Evolutionary conservation across 2,888 invertebrate genomes (phyloP).

Genomic region (Noctua fimbriata): DNA sequence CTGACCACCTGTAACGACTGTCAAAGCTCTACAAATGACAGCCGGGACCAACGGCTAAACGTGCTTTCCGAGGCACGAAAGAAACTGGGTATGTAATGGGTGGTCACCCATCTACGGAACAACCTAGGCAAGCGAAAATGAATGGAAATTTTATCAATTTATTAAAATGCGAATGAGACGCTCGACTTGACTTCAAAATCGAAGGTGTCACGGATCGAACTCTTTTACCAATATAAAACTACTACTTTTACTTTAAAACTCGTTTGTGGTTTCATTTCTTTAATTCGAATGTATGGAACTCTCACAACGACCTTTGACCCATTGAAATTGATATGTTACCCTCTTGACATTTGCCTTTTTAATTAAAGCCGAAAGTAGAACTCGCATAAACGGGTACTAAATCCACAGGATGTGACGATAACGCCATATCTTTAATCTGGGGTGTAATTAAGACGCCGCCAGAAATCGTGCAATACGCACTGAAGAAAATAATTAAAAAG

Average conservation of each 20-base stretch:
- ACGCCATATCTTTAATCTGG: slow-evolving; percentile 36
- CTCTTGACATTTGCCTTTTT: slow-evolving; percentile 35
- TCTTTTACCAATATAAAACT: background rate
- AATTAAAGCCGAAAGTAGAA: slow-evolving; percentile 42
- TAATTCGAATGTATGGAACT: background rate
- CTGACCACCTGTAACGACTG: no score
- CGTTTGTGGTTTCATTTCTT: background rate
- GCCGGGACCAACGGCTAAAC: no score
- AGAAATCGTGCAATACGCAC: slow-evolving; percentile 9
- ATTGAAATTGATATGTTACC: slow-evolving; percentile 40
- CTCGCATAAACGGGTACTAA: slow-evolving; percentile 18
- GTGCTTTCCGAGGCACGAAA: no score
- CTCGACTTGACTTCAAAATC: background rate
- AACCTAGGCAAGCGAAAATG: no score
- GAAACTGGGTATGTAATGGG: no score
- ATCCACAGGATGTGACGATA: slow-evolving; percentile 24
- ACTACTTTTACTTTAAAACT: background rate
- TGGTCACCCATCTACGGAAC: no score
- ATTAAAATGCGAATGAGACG: no score
- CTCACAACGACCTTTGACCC: slow-evolving; percentile 1
- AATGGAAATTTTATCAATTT: background rate
- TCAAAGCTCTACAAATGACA: no score
- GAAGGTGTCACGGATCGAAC: background rate
- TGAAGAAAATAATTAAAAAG: slow-evolving; percentile 13
- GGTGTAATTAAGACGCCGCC: slow-evolving; percentile 28